Percentiles rank a stretch among this genome's conserved stretches.
These are phyloP conservation scores for Amia ocellicauda DNA, from an alignment of 2,113 vertebrate genomes.

Conservation along the genomic window DNA sequence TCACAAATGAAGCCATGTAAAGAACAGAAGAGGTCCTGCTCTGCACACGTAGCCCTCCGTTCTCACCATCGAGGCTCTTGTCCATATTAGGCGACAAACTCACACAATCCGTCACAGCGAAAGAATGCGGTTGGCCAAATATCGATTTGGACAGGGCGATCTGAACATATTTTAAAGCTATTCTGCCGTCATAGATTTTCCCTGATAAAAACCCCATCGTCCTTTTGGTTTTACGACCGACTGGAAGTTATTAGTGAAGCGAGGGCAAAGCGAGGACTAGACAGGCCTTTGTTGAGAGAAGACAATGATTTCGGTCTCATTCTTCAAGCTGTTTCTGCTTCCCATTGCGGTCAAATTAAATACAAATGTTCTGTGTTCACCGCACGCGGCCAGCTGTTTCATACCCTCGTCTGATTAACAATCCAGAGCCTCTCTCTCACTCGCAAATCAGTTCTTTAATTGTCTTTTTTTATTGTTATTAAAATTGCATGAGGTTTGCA, in stretches of 20 bases:
- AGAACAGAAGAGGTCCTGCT: no score
- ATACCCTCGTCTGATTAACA: background rate
- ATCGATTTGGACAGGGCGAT: slow-evolving; percentile 22
- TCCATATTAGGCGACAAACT: background rate
- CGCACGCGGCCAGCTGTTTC: slow-evolving; percentile 1
- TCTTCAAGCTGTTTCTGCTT: slow-evolving; percentile 47
- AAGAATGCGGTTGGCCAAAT: slow-evolving; percentile 12
- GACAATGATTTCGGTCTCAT: slow-evolving; percentile 57
- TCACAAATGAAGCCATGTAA: no score
- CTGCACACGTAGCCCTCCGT: background rate
- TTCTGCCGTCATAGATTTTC: slow-evolving; percentile 49
- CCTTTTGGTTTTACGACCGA: slow-evolving; percentile 61
- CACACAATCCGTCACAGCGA: background rate
- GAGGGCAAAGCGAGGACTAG: slow-evolving; percentile 53
- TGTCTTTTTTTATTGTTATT: slow-evolving; percentile 13
- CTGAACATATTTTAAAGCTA: slow-evolving; percentile 39
- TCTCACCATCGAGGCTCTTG: background rate
- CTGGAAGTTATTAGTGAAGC: slow-evolving; percentile 72
- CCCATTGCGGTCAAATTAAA: slow-evolving; percentile 59
- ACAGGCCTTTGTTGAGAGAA: slow-evolving; percentile 56
- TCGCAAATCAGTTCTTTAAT: background rate
- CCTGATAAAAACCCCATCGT: slow-evolving; percentile 41
- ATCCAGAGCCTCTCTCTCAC: slow-evolving; percentile 1
- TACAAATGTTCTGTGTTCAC: slow-evolving; percentile 54
- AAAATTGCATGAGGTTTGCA: background rate